Base-by-base conservation (phyloP, 2,888 invertebrate species). In the Sympetrum striolatum region DNA sequence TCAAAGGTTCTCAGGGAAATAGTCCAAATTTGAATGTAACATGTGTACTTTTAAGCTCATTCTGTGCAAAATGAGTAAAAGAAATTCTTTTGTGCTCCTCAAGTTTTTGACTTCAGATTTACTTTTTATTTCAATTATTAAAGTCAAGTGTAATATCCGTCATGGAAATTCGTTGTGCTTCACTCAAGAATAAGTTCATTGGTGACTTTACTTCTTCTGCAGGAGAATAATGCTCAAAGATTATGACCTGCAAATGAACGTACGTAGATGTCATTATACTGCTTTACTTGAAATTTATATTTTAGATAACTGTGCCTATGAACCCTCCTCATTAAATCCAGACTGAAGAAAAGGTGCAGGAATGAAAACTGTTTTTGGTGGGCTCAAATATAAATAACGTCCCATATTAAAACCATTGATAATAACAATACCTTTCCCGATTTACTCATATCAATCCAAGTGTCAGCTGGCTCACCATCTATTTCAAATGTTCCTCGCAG, bases 321-420 rank as follows among this genome's bases (percentile, higher is more conserved):
- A 44, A 44, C 25, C 90, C 92, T 94, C 93, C 92, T 94, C 93
- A 93, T 97, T 97, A 44, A 92, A 91, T 25, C 96, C 96, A 31
- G 93, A 92, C 80, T 94, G 95, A 58, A 98, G 95, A 93, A 96
- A 95, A 0, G 97, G 96, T 0, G 96, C 97, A 0, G 98, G 98
- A 48, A 98, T 94, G 93, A 98, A 98, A 0, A 98, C 94, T 0
- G 97, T 97, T 91, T 96, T 95, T 93, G 98, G 97, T 0, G 98
- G 98, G 0, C 98, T 98, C 0, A 95, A 93, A 0, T 96, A 96
- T 96, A 97, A 98, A 93, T 98, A 98, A 81, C 98, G 95, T 0
- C 98, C 98, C 37, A 98, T 94, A 93, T 98, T 98, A 93, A 97
- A 96, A 0, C 97, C 97, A 93, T 98, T 98, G 0, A 98, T 94